These are phyloP conservation scores for Octopus sinensis DNA, from an alignment of 1,140 invertebrate species.

Conservation along the genomic window DNA sequence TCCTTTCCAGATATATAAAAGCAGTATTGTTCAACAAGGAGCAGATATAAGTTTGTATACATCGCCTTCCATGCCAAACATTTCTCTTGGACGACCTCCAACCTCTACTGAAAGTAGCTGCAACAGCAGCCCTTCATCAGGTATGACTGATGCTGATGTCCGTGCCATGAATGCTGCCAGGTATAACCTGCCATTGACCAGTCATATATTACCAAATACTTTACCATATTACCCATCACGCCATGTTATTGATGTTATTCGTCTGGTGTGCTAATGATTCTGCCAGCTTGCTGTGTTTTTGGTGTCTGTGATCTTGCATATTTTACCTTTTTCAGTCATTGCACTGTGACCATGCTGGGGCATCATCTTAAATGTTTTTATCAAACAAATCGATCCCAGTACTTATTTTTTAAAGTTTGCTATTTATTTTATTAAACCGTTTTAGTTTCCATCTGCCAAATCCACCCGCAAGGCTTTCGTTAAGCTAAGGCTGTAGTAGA, in stretches of 20 bases:
- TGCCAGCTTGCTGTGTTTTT: too few relatives aligned
- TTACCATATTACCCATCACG: constrained; percentile 74
- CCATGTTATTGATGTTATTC: constrained; percentile 53
- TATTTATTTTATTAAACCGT: too few relatives aligned
- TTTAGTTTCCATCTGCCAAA: too few relatives aligned
- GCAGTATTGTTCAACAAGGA: constrained; percentile 42
- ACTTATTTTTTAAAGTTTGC: too few relatives aligned
- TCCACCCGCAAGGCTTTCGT: too few relatives aligned
- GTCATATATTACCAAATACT: constrained; percentile 70
- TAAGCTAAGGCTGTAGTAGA: too few relatives aligned
- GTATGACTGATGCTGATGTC: constrained; percentile 73
- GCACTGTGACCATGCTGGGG: too few relatives aligned
- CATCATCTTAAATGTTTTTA: too few relatives aligned
- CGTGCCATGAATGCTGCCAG: constrained; percentile 71
- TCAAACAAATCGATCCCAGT: too few relatives aligned
- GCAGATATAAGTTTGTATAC: constrained; percentile 72
- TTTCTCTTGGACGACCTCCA: constrained; percentile 79
- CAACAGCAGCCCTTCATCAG: constrained; percentile 1
- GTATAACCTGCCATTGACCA: constrained; percentile 71
- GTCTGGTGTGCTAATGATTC: too few relatives aligned
- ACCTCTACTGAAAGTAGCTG: constrained; percentile 29
- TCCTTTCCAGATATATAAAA: constrained; percentile 39
- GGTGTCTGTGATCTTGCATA: too few relatives aligned
- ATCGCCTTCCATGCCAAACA: constrained; percentile 93
- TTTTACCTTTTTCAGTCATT: too few relatives aligned